phyloP scores from a whole-genome alignment of 2,797 vertebrate species.

The Hypotaenidia philippensis region DNA sequence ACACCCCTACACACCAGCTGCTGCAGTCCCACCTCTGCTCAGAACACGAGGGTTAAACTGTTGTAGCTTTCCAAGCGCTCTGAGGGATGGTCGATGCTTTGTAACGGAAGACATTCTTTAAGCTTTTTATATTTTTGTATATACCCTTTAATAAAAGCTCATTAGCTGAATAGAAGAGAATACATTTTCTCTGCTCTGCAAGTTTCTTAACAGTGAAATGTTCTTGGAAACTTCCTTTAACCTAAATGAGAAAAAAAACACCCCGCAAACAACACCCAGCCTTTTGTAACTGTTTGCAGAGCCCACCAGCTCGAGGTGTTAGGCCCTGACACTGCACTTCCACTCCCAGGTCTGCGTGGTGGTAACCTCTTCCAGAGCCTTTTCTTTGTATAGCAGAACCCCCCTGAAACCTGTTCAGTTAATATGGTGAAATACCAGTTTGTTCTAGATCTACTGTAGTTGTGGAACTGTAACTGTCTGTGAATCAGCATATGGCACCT shows the following conservation, averaged over 20 bases:
- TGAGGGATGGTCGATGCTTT: conserved; percentile 38
- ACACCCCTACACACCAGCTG: conserved; percentile 36
- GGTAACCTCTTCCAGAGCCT: neutral
- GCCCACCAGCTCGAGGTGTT: conserved; percentile 23
- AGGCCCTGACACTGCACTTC: conserved; percentile 37
- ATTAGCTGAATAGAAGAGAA: conserved; percentile 50
- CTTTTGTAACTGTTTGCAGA: conserved; percentile 50
- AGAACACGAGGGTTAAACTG: neutral
- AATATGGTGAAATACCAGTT: conserved; percentile 43
- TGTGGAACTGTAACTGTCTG: conserved; percentile 70
- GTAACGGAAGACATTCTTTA: conserved; percentile 37
- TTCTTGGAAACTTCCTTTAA: conserved; percentile 26
- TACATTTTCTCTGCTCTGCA: conserved; percentile 21
- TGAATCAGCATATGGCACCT: conserved; percentile 52
- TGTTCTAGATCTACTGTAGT: conserved; percentile 75
- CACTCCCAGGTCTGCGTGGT: neutral
- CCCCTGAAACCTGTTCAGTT: neutral
- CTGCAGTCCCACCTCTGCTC: neutral
- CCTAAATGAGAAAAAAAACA: neutral
- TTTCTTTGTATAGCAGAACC: conserved; percentile 65
- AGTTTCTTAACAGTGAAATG: neutral
- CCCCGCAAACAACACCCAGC: too few relatives aligned
- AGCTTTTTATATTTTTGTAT: conserved; percentile 77
- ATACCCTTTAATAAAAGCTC: conserved; percentile 63
- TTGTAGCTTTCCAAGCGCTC: neutral